A percentile compares a stretch with the other conserved stretches of the same genome.
phyloP scores from a whole-genome alignment of 1,140 invertebrate species.

The Saccostrea cuccullata region DNA sequence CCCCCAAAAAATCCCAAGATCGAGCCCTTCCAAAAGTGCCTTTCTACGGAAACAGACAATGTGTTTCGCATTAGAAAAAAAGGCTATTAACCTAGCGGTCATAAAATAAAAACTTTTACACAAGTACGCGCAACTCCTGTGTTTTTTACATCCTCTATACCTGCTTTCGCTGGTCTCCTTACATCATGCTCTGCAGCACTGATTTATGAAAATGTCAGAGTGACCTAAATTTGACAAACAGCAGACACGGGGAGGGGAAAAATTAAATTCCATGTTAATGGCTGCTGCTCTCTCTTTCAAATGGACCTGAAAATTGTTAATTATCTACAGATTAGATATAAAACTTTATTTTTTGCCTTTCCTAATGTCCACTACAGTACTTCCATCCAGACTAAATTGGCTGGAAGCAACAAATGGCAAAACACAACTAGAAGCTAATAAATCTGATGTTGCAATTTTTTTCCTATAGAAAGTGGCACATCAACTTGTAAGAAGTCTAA shows the following conservation, averaged over 20 bases:
- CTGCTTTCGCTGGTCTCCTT: background rate
- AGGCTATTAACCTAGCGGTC: background rate
- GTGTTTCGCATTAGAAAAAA: conserved; percentile 14
- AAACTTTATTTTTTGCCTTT: background rate
- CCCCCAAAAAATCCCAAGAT: background rate
- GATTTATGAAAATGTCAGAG: conserved; percentile 21
- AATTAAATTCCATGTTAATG: background rate
- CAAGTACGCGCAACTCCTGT: background rate
- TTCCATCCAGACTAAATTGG: background rate
- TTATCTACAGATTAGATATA: background rate
- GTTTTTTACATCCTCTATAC: background rate
- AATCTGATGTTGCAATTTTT: too few relatives aligned
- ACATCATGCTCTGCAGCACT: background rate
- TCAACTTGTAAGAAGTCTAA: background rate
- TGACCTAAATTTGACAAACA: background rate
- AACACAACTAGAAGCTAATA: background rate
- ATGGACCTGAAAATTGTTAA: background rate
- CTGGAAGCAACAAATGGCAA: background rate
- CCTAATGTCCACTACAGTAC: background rate
- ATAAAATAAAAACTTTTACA: conserved; percentile 28
- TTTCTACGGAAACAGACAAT: background rate
- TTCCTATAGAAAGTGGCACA: too few relatives aligned
- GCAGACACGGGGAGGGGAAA: background rate
- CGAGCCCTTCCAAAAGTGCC: background rate
- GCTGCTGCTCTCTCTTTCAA: background rate